Evolutionary conservation across 2,113 vertebrate genomes (phyloP).

Genomic region (Echinops telfairi): DNA sequence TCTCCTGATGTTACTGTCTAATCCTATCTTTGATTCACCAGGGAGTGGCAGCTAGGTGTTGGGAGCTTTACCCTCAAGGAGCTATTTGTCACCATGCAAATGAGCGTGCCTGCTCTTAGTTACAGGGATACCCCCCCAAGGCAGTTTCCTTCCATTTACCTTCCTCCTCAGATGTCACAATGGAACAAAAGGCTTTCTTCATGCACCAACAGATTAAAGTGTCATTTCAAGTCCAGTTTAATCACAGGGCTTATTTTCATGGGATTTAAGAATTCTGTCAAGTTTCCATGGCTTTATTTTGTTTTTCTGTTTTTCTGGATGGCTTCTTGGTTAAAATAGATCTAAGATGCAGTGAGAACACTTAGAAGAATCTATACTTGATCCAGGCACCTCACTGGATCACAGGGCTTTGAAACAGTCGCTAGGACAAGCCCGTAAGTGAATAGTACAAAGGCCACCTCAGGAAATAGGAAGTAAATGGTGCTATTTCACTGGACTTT

Average conservation of each 20-base stretch:
- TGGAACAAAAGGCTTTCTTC: background rate
- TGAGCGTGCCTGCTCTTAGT: background rate
- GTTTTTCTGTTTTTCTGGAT: background rate
- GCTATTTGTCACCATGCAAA: background rate
- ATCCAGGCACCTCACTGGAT: background rate
- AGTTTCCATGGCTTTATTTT: background rate
- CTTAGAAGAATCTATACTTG: background rate
- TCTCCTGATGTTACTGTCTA: constrained; percentile 22
- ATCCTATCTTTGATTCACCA: background rate
- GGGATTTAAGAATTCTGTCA: constrained; percentile 28
- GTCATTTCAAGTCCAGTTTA: background rate
- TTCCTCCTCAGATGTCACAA: background rate
- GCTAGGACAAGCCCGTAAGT: background rate
- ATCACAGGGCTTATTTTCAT: background rate
- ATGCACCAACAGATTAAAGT: background rate
- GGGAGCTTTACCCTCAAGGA: constrained; percentile 12
- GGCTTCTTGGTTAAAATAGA: background rate
- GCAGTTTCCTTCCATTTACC: background rate
- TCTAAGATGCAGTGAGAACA: background rate
- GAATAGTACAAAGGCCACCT: background rate
- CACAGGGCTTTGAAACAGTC: background rate
- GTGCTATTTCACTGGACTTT: too few species aligned
- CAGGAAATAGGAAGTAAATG: background rate
- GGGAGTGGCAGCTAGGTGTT: constrained; percentile 2
- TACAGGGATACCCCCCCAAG: background rate